Evolutionary conservation across 2,888 invertebrate genomes (phyloP), one percentile per base, ranked within the genome.

Genomic region (Harpalus rufipes): DNA sequence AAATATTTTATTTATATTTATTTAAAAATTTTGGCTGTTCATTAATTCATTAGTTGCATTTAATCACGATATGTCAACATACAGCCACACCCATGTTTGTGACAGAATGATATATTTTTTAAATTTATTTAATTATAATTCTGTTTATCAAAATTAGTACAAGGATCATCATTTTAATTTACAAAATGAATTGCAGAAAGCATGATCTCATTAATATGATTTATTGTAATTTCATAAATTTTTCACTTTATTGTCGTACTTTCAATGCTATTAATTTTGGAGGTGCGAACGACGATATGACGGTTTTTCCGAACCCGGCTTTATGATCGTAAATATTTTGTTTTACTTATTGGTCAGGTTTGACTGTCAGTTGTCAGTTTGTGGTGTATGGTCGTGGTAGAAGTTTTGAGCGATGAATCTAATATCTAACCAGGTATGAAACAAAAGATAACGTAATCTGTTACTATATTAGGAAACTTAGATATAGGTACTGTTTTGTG

Each of bases 241-340:
- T 44, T 51, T 12, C 8, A 51, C 12, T 51, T 51, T 51, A 51
- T 32, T 32, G 32, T 32, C 32, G 5, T 32, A 32, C 32, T 32
- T 32, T 6, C 32, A 32, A 5, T 32, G 32, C 1, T 32, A 32
- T 32, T 2, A 32, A 32, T 74, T 74, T 51, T 44, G 51, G 51
- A 32, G 18, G 44, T 21, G 12, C 21, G 39, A 68, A n/a, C 1
- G 63, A 63, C 14, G 21, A 44, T 72, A 16, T 14, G 41, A 72
- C 72, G 4, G 39, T 72, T 72, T 72, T 21, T 6, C 32, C 18
- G 39, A 16, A 72, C 41, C 41, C 12, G 74, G 10, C 12, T 51
- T 74, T 51, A 56, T 74, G 44, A 74, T 6, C 74, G 74, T 51
- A 74, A 74, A 74, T 18, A 56, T 51, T 51, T 51, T 74, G 74